Base-by-base conservation (phyloP, 1,140 invertebrate genomes). In the Pseudomyrmex flavicornis region DNA sequence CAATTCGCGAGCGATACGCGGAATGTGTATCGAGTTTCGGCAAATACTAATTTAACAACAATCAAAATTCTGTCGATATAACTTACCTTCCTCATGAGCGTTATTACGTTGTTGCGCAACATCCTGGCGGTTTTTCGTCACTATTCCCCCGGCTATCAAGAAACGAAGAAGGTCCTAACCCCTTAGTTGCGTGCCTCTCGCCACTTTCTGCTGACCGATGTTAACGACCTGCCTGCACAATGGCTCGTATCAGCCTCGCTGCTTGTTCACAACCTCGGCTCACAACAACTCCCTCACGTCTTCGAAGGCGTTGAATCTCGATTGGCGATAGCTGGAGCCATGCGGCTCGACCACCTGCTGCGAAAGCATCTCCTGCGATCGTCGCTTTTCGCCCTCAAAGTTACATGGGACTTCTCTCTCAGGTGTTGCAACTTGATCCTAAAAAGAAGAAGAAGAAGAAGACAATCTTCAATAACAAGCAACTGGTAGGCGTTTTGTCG, bases 51-150 rank as follows among this genome's bases (percentile, higher is more conserved):
- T 8, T 35, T 35, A 35, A 35, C 35, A 13, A 3, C 9, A 17
- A 70, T 59, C 20, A 62, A 62, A 12, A 63, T 22, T 56, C 2
- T 1, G 17, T 35, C 1, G 9, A 3, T 15, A 54, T n/a, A 5
- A 93, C 95, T 95, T 91, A 97, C 97, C 96, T 97, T 97, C 91
- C 97, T 97, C 95, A 97, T 96, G 93, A 97, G 97, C 96, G 56
- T 79, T 48, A 97, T 96, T 87, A 97, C 96, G 92, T 97, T 74
- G 22, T 74, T 84, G n/a, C 61, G 83, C 73, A 88, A 83, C 87
- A 89, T 89, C 69, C 20, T 88, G 86, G 22, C 12, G n/a, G 58
- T 22, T 66, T 22, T 66, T 20, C 50, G 54, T n/a, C 26, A 0
- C 26, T 0, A 26, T 17, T 52, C 48, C 5, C 48, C 5, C 48